These are phyloP conservation scores for Anguilla japonica DNA, from an alignment of 2,113 vertebrate species.

Conservation along the genomic window DNA sequence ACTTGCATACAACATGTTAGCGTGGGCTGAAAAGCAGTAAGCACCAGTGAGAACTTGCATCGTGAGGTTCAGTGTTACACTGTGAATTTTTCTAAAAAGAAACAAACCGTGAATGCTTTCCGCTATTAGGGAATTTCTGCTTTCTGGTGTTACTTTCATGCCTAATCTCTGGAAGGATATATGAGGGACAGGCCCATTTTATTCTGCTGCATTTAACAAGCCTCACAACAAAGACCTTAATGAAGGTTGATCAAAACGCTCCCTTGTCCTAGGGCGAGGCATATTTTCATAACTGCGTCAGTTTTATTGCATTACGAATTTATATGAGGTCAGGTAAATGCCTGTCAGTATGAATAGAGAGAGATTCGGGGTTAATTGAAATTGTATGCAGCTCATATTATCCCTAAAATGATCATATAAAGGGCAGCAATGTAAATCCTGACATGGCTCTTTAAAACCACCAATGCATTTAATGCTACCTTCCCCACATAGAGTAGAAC, in stretches of 20 bases:
- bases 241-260: conserved; percentile 11
- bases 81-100: not conserved
- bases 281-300: conserved; percentile 14
- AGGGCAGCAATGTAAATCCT: not conserved
- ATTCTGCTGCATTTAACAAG: not conserved
- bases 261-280: not conserved
- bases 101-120: not conserved
- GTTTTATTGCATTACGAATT: conserved; percentile 8
- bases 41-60: too few relatives aligned
- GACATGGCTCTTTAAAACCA: not conserved
- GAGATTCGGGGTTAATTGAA: conserved; percentile 6
- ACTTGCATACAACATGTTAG: too few relatives aligned
- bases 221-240: not conserved
- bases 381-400: not conserved
- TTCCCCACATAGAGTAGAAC: not conserved
- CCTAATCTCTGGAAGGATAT: not conserved
- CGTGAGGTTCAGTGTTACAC: too few relatives aligned
- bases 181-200: not conserved
- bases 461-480: not conserved
- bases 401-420: conserved; percentile 1
- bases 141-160: not conserved
- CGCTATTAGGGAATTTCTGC: too few relatives aligned
- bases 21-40: too few relatives aligned
- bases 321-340: not conserved
- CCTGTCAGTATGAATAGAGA: not conserved